These are phyloP conservation scores for Horisme vitalbata DNA, from an alignment of 2,888 invertebrate genomes.

Conservation along the genomic window DNA sequence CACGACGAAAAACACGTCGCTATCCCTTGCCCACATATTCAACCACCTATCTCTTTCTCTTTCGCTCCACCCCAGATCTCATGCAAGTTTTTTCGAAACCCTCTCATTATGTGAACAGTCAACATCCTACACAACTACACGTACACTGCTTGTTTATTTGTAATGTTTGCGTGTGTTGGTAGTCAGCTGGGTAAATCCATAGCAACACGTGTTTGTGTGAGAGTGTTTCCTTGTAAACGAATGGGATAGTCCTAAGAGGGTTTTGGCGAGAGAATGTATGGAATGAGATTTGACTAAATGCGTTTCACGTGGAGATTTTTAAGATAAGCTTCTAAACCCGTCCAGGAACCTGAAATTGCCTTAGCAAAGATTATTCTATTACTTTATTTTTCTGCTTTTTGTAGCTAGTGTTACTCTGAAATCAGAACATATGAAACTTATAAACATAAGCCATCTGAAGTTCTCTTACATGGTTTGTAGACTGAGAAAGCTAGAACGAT, in stretches of 20 bases:
- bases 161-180: slow-evolving; percentile 55
- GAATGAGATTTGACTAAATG: slow-evolving; percentile 19
- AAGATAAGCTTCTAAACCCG: no score
- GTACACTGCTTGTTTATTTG: slow-evolving; percentile 57
- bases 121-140: slow-evolving; percentile 53
- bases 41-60: slow-evolving; percentile 39
- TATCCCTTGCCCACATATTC: slow-evolving; percentile 43
- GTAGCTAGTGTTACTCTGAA: no score
- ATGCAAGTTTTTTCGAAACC: slow-evolving; percentile 71
- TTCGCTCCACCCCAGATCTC: slow-evolving; percentile 59
- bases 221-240: slow-evolving; percentile 25
- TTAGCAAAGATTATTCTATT: no score
- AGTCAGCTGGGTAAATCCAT: slow-evolving; percentile 68
- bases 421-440: no score
- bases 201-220: slow-evolving; percentile 50
- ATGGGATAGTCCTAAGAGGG: slow-evolving; percentile 26
- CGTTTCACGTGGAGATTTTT: slow-evolving; percentile 3
- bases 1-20: slow-evolving; percentile 55
- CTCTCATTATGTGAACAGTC: slow-evolving; percentile 70
- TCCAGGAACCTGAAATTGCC: no score
- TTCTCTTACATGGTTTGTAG: no score
- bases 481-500: no score
- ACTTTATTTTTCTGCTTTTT: no score
- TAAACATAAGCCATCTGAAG: no score
- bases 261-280: slow-evolving; percentile 24